A percentile compares a stretch with the other conserved stretches of the same genome.
Evolutionary conservation across 2,113 vertebrate species (phyloP).

Genomic region (Notiomystis cincta): DNA sequence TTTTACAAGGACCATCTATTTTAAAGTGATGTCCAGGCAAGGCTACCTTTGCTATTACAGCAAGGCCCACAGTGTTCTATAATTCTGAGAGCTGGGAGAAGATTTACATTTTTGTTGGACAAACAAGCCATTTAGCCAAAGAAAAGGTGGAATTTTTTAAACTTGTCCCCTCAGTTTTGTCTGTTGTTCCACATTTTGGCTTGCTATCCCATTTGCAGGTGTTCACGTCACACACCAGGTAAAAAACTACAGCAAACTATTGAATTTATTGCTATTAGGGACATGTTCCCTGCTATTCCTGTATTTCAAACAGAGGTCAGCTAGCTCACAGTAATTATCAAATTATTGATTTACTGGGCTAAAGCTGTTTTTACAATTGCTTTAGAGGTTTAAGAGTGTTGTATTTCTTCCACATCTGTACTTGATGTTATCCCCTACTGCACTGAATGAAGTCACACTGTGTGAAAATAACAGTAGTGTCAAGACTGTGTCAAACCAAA

Average conservation of each 20-base stretch:
- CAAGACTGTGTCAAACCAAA: conserved; percentile 10
- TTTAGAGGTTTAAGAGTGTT: conserved; percentile 40
- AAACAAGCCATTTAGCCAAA: not conserved
- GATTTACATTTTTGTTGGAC: not conserved
- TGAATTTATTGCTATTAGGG: not conserved
- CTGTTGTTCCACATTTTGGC: not conserved
- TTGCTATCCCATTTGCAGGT: not conserved
- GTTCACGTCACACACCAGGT: not conserved
- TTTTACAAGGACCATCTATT: not conserved
- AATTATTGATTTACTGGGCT: conserved; percentile 65
- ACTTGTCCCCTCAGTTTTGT: not conserved
- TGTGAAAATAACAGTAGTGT: not conserved
- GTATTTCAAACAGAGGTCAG: conserved; percentile 59
- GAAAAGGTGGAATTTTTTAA: not conserved
- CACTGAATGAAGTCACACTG: not conserved
- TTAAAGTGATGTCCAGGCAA: not conserved
- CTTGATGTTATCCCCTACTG: conserved; percentile 3
- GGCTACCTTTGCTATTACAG: not conserved
- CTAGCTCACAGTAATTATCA: conserved; percentile 58
- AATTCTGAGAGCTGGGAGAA: not conserved
- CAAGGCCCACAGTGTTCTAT: not conserved
- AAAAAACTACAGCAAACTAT: not conserved
- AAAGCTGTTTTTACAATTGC: conserved; percentile 54
- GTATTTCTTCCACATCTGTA: conserved; percentile 45
- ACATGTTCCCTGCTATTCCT: not conserved